Percentiles rank a stretch among this genome's conserved stretches.
phyloP scores from a whole-genome alignment of 2,797 vertebrate species.

The Ptychobarbus kaznakovi region DNA sequence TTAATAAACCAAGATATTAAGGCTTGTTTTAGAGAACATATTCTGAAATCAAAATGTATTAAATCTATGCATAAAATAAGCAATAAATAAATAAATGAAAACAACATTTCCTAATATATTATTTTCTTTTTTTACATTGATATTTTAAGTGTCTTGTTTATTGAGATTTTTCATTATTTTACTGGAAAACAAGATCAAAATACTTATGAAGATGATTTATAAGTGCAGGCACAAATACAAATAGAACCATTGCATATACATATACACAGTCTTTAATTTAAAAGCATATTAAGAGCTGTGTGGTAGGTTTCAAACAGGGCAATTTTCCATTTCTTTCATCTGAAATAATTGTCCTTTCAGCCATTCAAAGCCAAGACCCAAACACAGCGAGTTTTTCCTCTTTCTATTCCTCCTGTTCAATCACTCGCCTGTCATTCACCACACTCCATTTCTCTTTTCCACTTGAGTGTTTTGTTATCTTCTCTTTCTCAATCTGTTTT shows the following conservation, averaged over 20 bases:
- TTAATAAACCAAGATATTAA: not conserved
- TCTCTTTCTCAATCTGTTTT: conserved; percentile 14
- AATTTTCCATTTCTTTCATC: conserved; percentile 35
- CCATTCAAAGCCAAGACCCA: not conserved
- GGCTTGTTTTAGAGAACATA: not conserved
- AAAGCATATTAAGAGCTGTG: conserved; percentile 8
- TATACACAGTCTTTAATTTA: not conserved
- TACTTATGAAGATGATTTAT: not conserved
- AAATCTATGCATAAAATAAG: not conserved
- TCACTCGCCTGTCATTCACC: conserved; percentile 23
- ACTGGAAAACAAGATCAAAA: not conserved
- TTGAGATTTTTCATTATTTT: not conserved
- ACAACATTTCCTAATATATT: not conserved
- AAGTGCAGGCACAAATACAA: not conserved
- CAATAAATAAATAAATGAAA: not conserved
- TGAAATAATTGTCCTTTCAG: conserved; percentile 20
- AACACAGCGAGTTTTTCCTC: not conserved
- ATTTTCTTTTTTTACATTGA: not conserved
- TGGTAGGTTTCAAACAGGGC: not conserved
- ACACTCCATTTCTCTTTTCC: conserved; percentile 18
- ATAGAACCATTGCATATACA: not conserved
- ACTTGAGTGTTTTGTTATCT: not conserved
- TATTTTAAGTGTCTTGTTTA: not conserved
- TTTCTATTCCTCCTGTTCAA: conserved; percentile 19
- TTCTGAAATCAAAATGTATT: not conserved